Evolutionary conservation across 2,113 vertebrate species (phyloP), one percentile per base, ranked within the genome.

Genomic region (Microcebus ravelobensis): DNA sequence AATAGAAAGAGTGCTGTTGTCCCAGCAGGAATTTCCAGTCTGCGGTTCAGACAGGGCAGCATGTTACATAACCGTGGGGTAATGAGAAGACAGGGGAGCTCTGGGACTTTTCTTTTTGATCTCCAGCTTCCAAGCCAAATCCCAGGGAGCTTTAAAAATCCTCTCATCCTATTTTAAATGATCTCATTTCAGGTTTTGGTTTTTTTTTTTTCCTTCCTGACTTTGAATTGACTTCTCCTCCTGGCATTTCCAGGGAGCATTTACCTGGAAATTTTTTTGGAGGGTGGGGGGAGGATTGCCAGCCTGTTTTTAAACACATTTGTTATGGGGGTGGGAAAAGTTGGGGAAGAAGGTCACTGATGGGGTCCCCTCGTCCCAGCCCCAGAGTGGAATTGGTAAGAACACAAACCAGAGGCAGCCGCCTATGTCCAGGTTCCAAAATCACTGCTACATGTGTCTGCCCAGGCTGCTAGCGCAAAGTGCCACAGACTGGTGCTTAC

Each of bases 141-240:
- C 76, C 74, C 15, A 55, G 76, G 27, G 61, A 95, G 71, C 77
- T 87, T 94, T 81, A 61, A 95, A 93, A 88, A 15, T 73, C 87
- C 48, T 59, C 39, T 95, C 14, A n/a, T 92, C 92, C 92, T 96
- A 71, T 97, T 94, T 97, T 76, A 90, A 97, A 88, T 94, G 5
- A 82, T 89, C 48, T 87, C 6, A 29, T 91, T 90, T 95, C 48
- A 48, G 86, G 55, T 50, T 86, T 42, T 52, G 8, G 52, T 25
- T 10, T 36, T 20, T 23, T 21, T 50, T 77, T 48, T 87, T 36
- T 21, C 14, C 25, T 59, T 79, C 73, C 36, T 92, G 5, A 3
- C 42, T 97, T 79, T 93, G 31, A 96, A 90, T 87, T 83, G 63
- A 52, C 50, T 92, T 65, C 71, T 73, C 61, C 34, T 76, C 59